Base-by-base conservation (phyloP, 1,140 invertebrate species). In the Camponotus floridanus region DNA sequence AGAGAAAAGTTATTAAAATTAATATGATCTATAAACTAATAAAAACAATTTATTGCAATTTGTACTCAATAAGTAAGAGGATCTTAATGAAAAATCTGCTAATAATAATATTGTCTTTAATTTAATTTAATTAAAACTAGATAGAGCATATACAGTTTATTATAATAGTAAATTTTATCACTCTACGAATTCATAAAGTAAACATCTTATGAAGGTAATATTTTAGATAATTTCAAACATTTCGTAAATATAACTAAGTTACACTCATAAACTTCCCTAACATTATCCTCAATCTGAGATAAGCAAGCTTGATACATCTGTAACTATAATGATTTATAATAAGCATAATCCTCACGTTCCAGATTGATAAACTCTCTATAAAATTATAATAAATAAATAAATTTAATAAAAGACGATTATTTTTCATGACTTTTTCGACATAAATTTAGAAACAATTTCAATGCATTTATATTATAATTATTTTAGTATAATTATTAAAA, bases 81-180 rank as follows among this genome's bases (percentile, higher is more conserved):
- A 18, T 3, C 4, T 73, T 33, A 11, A 11, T 57, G 36, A 39
- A 26, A 18, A 18, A 4, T 15, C n/a, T 13, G 13, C 26, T 57
- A 36, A 73, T 21, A 36, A 76, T 3, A 39, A 61, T 7, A 11
- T 62, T 33, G 8, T 1, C 7, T 26, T 76, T 76, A 59, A 76
- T 76, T 26, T 59, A 76, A 76, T 76, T 26, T 76, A 76, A 78
- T 78, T 64, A 45, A 78, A 64, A 45, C 15, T 18, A 26, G 26
- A 45, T 48, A 9, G 1, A n/a, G 21, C 1, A 15, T 9, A 78
- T 45, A 51, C 21, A 64, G 18, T 39, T 64, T 21, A 18, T 45
- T 78, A 21, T 33, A 9, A 11, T n/a, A 18, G 4, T 5, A 39
- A 78, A 65, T 39, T 78, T 36, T 21, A 64, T 36, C 26, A 64